Evolutionary conservation across 2,113 vertebrate genomes (phyloP), one percentile per base, ranked within the genome.

Genomic region (Nothobranchius kuhntae): DNA sequence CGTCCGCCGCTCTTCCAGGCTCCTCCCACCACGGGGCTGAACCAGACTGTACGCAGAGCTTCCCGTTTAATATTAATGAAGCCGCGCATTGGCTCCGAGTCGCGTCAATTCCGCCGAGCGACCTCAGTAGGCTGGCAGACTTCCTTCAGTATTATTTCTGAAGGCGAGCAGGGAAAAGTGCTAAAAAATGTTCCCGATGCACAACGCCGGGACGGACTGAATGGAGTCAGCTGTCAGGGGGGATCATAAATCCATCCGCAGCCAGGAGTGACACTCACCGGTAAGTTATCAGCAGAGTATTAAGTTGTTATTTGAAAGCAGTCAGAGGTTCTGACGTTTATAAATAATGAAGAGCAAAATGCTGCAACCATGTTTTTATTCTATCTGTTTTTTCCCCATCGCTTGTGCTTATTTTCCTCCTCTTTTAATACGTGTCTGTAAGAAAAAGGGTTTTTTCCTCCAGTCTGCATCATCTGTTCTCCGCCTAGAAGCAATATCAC

Each of bases 91-190:
- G 93, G 93, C 73, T 83, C 64, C 0, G n/a, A 13, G 14, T 3
- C 44, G 55, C 75, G 91, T 80, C 93, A 89, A 71, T 94, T 89
- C 61, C 30, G 73, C 72, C 72, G 78, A 78, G 83, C 71, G 64
- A 79, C 85, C 85, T 75, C 66, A 62, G 84, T 83, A 87, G 89
- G 90, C 82, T 89, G 91, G 83, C 85, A 89, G 86, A 92, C 92
- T 87, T 81, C 71, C 90, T 89, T 90, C 89, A 88, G 84, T 88
- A 90, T 93, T 92, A 93, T 93, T 93, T 90, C 91, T 90, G 84
- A 89, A 91, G 86, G 90, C 91, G 86, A 92, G 90, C 89, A 90
- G 92, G 93, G 91, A 93, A 95, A 95, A 95, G 93, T 95, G 75
- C 60, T 46, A 94, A 95, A 72, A 89, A 93, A 94, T 95, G 95